phyloP scores from a whole-genome alignment of 2,113 vertebrate genomes.

The Mesocricetus auratus region DNA sequence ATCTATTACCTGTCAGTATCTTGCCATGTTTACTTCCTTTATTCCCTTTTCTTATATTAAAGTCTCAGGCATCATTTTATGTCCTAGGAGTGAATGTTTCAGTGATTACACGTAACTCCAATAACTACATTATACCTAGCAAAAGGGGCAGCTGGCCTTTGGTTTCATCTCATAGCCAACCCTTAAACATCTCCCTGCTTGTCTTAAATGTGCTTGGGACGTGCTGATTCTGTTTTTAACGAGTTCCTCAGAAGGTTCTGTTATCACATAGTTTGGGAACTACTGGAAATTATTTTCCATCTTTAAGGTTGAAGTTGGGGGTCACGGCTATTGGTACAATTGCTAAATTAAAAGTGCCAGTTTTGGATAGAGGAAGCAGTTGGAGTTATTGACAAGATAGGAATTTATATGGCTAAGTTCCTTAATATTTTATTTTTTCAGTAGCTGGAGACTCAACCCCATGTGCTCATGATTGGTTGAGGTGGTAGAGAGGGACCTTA shows the following conservation, averaged over 20 bases:
- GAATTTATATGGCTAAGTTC: neutral
- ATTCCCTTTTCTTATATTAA: neutral
- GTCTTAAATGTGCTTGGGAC: neutral
- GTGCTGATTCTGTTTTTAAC: neutral
- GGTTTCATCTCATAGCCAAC: neutral
- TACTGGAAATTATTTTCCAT: slow-evolving; percentile 42
- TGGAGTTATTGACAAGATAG: neutral
- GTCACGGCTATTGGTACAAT: neutral
- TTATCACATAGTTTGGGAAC: slow-evolving; percentile 29
- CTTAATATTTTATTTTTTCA: slow-evolving; percentile 48
- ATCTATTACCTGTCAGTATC: neutral
- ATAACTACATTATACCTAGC: neutral
- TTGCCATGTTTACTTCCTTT: neutral
- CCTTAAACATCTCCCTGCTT: neutral
- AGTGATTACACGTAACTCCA: neutral
- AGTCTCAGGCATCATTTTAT: neutral
- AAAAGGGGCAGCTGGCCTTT: neutral
- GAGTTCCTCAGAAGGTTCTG: neutral
- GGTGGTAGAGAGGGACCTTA: neutral
- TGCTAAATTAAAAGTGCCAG: slow-evolving; percentile 37
- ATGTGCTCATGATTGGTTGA: neutral
- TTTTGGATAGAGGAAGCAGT: slow-evolving; percentile 27
- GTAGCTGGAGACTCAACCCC: neutral
- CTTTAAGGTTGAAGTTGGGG: slow-evolving; percentile 26
- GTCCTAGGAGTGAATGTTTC: neutral